phyloP scores from a whole-genome alignment of 2,888 invertebrate genomes.

The Rhyacophila evoluta region DNA sequence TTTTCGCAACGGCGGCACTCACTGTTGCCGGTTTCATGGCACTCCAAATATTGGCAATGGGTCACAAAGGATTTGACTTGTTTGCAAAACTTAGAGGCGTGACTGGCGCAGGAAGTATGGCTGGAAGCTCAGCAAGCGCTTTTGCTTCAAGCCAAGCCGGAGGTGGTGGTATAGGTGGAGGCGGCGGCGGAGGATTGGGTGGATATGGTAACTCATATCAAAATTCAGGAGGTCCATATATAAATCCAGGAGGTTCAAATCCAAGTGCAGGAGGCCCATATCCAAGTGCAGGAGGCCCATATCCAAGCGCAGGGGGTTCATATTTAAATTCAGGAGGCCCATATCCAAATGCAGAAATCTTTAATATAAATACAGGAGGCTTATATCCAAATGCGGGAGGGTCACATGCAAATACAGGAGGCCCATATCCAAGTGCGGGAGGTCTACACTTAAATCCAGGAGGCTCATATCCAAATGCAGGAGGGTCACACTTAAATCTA shows the following conservation, averaged over 20 bases:
- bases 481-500: too few species aligned
- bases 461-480: too few species aligned
- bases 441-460: too few species aligned
- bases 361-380: too few species aligned
- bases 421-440: too few species aligned
- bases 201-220: conserved; percentile 59
- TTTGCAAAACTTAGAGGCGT: background rate
- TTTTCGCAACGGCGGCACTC: background rate
- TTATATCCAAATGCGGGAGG: too few species aligned
- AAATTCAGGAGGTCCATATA: conserved; percentile 57
- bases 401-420: too few species aligned
- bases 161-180: conserved; percentile 63
- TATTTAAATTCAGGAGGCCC: too few species aligned
- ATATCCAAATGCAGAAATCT: too few species aligned
- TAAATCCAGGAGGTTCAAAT: too few species aligned
- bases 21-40: background rate
- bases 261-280: conserved; percentile 58
- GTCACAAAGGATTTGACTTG: background rate
- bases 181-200: conserved; percentile 64
- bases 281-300: too few species aligned
- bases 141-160: background rate
- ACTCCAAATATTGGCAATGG: background rate
- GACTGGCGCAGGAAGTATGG: background rate
- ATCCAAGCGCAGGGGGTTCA: too few species aligned
- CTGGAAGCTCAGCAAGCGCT: background rate